phyloP scores from a whole-genome alignment of 1,140 invertebrate species.

The Vanessa tameamea region DNA sequence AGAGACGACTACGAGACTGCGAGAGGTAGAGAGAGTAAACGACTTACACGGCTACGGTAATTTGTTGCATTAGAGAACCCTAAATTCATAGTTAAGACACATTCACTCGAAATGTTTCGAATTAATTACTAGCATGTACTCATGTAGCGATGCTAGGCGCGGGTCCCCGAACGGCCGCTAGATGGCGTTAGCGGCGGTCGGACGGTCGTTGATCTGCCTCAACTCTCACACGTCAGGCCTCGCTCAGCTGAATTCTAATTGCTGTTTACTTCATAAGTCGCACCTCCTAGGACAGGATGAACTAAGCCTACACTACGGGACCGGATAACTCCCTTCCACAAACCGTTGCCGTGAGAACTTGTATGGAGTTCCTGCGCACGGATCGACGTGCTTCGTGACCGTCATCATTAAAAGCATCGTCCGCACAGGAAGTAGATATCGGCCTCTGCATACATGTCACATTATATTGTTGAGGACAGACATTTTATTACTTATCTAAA shows the following conservation, averaged over 20 bases:
- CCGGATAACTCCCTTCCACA: conserved; percentile 2
- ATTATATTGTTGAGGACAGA: neutral
- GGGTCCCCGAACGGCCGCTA: conserved; percentile 35
- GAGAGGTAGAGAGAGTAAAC: neutral
- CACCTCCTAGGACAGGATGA: conserved; percentile 14
- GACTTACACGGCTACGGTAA: neutral
- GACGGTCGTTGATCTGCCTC: conserved; percentile 55
- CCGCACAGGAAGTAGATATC: conserved; percentile 27
- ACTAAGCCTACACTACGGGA: neutral
- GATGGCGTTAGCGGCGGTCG: conserved; percentile 45
- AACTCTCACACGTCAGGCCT: conserved; percentile 24
- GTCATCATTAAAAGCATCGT: conserved; percentile 5
- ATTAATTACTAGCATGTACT: conserved; percentile 27
- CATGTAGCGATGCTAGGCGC: conserved; percentile 15
- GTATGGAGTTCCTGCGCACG: conserved; percentile 29
- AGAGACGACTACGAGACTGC: neutral
- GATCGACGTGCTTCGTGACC: conserved; percentile 19
- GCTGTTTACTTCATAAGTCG: conserved; percentile 11
- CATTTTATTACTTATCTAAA: too few relatives aligned
- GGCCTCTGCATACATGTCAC: neutral
- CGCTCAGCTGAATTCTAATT: conserved; percentile 36
- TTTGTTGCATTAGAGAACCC: conserved; percentile 7
- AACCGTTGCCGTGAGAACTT: conserved; percentile 10
- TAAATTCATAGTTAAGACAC: conserved; percentile 22
- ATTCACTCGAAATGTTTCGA: conserved; percentile 36